These are phyloP conservation scores for Podarcis muralis DNA, from an alignment of 2,113 vertebrate genomes.

Conservation along the genomic window DNA sequence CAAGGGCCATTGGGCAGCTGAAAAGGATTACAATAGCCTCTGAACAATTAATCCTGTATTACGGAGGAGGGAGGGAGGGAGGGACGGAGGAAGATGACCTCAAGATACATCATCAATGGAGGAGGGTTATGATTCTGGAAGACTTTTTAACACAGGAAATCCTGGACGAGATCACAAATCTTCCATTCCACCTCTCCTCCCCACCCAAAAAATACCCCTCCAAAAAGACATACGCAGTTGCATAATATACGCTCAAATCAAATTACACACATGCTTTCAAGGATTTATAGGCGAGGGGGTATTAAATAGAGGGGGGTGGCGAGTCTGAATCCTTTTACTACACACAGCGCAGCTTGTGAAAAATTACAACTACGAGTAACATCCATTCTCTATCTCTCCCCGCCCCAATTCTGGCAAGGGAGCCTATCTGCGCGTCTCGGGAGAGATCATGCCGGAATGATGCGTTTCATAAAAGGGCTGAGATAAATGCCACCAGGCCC, in stretches of 20 bases:
- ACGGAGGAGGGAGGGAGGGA: not conserved
- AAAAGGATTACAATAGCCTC: slow-evolving; percentile 4
- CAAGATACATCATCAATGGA: not conserved
- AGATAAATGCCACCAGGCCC: not conserved
- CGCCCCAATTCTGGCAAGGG: not conserved
- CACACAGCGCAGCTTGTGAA: not conserved
- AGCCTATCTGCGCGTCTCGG: not conserved
- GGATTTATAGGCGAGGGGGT: not conserved
- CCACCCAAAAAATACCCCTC: too few species aligned
- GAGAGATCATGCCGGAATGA: not conserved
- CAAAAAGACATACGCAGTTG: not conserved
- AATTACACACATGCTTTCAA: not conserved
- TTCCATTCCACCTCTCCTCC: too few species aligned
- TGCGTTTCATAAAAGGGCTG: not conserved
- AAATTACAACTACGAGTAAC: not conserved
- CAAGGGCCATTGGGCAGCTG: not conserved
- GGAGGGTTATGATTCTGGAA: not conserved
- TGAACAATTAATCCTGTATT: slow-evolving; percentile 2
- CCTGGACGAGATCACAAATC: too few species aligned
- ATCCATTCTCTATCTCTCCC: not conserved
- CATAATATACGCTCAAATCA: not conserved
- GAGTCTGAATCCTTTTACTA: not conserved
- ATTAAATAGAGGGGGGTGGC: too few species aligned
- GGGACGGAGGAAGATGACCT: not conserved
- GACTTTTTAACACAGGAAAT: not conserved